Evolutionary conservation across 2,113 vertebrate species (phyloP).

Genomic region (Myodes glareolus): DNA sequence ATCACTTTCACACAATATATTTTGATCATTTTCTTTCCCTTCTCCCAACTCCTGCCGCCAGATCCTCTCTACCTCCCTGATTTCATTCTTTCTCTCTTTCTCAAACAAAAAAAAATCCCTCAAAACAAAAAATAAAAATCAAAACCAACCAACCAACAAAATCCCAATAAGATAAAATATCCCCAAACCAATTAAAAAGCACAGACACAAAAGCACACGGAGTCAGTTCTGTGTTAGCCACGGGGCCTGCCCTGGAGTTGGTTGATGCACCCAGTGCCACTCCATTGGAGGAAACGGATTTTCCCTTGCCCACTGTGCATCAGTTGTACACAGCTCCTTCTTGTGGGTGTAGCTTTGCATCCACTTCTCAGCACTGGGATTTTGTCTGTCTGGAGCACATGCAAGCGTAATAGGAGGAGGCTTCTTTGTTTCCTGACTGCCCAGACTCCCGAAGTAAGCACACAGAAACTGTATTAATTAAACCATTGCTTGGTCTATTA

Average conservation of each 20-base stretch:
- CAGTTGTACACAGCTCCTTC: not conserved
- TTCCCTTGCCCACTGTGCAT: not conserved
- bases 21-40: not conserved
- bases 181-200: not conserved
- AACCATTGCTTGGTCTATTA: too few species aligned
- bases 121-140: not conserved
- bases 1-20: not conserved
- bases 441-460: too few species aligned
- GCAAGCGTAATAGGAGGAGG: not conserved
- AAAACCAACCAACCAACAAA: not conserved
- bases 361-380: not conserved
- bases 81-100: not conserved
- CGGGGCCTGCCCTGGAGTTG: not conserved
- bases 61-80: not conserved
- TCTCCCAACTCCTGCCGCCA: not conserved
- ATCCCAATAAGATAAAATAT: not conserved
- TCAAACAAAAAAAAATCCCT: not conserved
- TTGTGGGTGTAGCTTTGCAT: not conserved
- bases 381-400: not conserved
- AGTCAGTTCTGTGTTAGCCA: not conserved
- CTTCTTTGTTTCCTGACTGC: too few species aligned
- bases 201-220: not conserved
- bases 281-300: not conserved
- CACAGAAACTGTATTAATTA: too few species aligned
- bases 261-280: too few species aligned